Evolutionary conservation across 2,113 vertebrate genomes (phyloP), one percentile per base, ranked within the genome.

Genomic region (Urocolius indicus): DNA sequence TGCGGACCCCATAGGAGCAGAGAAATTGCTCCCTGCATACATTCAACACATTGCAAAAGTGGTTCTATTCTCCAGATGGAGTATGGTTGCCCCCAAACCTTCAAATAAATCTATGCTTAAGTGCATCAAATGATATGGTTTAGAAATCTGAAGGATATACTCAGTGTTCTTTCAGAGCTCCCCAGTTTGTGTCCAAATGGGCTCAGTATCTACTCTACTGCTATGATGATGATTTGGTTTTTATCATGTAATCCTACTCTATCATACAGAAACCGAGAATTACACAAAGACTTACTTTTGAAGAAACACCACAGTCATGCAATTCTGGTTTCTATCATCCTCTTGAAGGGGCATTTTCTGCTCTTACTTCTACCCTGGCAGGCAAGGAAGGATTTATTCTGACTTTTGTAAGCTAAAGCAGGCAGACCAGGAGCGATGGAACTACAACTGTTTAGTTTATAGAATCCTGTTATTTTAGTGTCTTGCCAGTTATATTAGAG

Each of bases 251-350:
- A 83, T 89, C 36, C 49, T 58, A 12, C 34, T 26, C 38, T 80
- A 90, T 88, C 48, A 49, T 71, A 48, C 20, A 54, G 84, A 51
- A 88, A 83, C 34, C 67, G 63, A 93, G 91, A 86, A 93, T 90
- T 84, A 78, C 59, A 46, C 78, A 38, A 89, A 83, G 54, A 87
- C 8, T 5, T 83, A 58, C 83, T 94, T 95, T 88, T 63, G 18
- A 90, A 69, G 80, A 66, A 88, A 93, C 41, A 66, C 67, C 29
- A 32, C 88, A 86, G 83, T 85, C 63, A 29, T 48, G 54, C 18
- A 45, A 63, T 90, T 96, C 75, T 93, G 75, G 67, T 89, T 96
- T 91, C 78, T 63, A 19, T 93, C 82, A 63, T 41, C 21, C 34
- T 34, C 84, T 80, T 36, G 41, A 80, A 93, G 46, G 51, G 55